These are phyloP conservation scores for Oceanites oceanicus DNA, from an alignment of 2,113 vertebrate species.

Conservation along the genomic window DNA sequence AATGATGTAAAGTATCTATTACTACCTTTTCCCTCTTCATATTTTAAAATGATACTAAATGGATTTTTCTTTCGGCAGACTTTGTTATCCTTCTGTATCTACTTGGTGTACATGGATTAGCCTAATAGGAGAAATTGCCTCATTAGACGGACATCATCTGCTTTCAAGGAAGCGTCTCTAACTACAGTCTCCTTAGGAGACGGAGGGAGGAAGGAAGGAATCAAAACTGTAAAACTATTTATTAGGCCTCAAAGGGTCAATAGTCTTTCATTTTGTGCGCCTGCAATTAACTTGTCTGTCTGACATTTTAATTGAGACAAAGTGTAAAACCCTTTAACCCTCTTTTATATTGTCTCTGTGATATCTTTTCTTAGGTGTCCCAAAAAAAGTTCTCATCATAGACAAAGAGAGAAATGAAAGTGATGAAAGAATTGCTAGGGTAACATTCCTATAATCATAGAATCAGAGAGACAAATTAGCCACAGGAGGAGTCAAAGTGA, in stretches of 20 bases:
- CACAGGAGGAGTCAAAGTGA: conserved; percentile 5
- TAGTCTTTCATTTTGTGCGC: not conserved
- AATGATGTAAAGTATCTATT: not conserved
- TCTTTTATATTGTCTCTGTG: not conserved
- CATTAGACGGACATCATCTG: not conserved
- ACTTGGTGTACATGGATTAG: not conserved
- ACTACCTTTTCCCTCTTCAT: not conserved
- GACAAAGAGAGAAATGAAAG: not conserved
- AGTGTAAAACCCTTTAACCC: not conserved
- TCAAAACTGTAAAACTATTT: not conserved
- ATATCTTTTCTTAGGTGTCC: not conserved
- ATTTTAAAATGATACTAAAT: not conserved
- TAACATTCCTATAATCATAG: not conserved
- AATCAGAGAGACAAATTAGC: conserved; percentile 29
- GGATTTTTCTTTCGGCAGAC: not conserved
- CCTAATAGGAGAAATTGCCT: not conserved
- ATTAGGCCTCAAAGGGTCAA: not conserved
- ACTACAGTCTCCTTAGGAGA: not conserved
- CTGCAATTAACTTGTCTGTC: not conserved
- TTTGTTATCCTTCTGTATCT: not conserved
- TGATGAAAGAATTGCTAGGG: not conserved
- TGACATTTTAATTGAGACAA: conserved; percentile 22
- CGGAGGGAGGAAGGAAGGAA: not conserved
- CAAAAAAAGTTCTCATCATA: not conserved
- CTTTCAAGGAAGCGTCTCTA: not conserved